A percentile compares a stretch with the other conserved stretches of the same genome.
These are phyloP conservation scores for Cichlasoma orientale DNA, from an alignment of 2,797 vertebrate species.

Conservation along the genomic window DNA sequence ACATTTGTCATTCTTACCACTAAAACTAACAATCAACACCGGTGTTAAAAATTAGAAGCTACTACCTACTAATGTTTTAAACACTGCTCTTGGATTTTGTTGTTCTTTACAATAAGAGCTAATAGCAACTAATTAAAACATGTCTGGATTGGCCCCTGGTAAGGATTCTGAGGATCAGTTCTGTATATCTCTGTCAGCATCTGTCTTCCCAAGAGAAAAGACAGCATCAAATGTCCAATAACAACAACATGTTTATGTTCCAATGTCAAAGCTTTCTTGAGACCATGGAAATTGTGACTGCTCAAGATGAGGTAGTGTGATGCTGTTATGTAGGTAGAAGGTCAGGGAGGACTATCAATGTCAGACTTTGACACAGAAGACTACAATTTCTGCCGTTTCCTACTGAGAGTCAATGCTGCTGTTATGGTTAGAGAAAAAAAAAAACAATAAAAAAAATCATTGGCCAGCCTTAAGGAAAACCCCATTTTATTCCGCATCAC, in stretches of 20 bases:
- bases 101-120: neutral
- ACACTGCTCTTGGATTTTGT: neutral
- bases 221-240: conserved; percentile 2
- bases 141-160: neutral
- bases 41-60: neutral
- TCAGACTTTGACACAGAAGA: neutral
- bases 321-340: neutral
- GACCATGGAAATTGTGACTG: neutral
- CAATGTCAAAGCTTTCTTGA: conserved; percentile 5
- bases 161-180: neutral
- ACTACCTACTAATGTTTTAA: neutral
- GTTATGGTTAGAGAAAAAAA: neutral
- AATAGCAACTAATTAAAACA: neutral
- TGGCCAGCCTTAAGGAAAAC: neutral
- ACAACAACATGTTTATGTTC: conserved; percentile 2
- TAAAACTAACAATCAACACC: neutral
- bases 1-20: conserved; percentile 25
- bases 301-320: neutral
- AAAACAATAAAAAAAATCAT: neutral
- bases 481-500: neutral
- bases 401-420: neutral
- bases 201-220: neutral
- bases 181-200: neutral
- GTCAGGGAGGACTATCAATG: neutral
- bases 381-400: neutral